These are phyloP conservation scores for Sebastes vulpes DNA, from an alignment of 2,797 vertebrate genomes.

Conservation along the genomic window DNA sequence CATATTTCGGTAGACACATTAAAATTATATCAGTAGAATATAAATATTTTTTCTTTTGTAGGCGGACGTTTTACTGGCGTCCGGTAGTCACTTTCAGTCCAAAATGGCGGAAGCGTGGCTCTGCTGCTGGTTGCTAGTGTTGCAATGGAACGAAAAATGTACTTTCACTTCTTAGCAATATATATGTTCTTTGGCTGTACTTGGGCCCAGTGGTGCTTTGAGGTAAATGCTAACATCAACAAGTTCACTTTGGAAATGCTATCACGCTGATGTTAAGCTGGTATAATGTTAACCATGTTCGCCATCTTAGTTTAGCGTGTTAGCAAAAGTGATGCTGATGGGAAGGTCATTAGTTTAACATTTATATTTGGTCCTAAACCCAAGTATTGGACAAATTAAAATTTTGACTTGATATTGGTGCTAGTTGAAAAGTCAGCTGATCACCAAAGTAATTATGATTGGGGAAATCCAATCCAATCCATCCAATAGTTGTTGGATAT, in stretches of 20 bases:
- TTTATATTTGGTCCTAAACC: background rate
- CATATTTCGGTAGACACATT: too few species aligned
- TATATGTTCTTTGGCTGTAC: background rate
- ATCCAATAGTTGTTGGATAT: background rate
- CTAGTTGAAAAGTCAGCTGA: background rate
- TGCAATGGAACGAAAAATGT: too few species aligned
- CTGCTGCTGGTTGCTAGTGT: too few species aligned
- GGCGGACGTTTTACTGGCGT: too few species aligned
- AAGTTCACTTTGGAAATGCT: background rate
- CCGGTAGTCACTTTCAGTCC: too few species aligned
- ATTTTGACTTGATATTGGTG: background rate
- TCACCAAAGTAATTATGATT: background rate
- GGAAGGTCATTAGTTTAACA: background rate
- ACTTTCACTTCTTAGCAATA: too few species aligned
- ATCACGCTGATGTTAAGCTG: background rate
- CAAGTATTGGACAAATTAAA: background rate
- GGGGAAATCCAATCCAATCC: background rate
- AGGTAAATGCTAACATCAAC: background rate
- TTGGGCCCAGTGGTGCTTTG: background rate
- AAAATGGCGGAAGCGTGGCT: too few species aligned
- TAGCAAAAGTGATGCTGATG: background rate
- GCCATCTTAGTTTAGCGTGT: background rate
- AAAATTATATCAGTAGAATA: too few species aligned
- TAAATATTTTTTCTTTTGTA: too few species aligned
- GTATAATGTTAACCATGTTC: background rate